Evolutionary conservation across 37 sponge, comb jelly and placozoan species (phyloP), one percentile per base, ranked within the genome.

Genomic region (Lycopodina hypogea): DNA sequence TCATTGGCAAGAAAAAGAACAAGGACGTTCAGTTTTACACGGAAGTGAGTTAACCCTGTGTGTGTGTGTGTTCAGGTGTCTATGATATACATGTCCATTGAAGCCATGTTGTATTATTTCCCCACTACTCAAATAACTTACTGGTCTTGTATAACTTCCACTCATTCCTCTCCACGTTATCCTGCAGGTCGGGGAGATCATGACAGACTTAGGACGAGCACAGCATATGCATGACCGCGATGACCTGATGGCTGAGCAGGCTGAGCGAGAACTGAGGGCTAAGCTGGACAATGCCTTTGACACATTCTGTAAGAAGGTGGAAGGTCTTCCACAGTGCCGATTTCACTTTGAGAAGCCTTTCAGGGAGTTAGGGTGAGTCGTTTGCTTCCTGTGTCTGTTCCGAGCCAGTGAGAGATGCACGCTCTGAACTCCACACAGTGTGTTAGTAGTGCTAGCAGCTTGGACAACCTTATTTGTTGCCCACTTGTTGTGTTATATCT

Each of bases 151-250:
- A n/a, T n/a, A n/a, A n/a, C n/a, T n/a, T n/a, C n/a, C n/a, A 3
- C 61, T 6, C 29, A 7, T 60, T 60, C 28, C 9, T 30, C 21
- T 21, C 29, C 38, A 6, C 38, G n/a, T 68, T 50, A 32, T 72
- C 71, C 57, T 65, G 29, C 42, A 88, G 93, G 93, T 95, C 52
- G 99, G 99, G 23, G 99, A 98, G 80, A 89, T 96, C 9, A 91
- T 96, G 90, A 93, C 99, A n/a, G 96, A 95, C 61, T 58, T 98
- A 70, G 94, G 97, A 22, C 78, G 93, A 23, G 80, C 87, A 32
- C 97, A 95, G 68, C 86, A 92, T 75, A 93, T 98, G 99, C 91
- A 96, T 42, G 99, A 98, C 61, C 87, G 94, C 45, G 99, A 98
- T 71, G 99, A 98, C 84, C 77, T 96, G 52, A 65, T 94, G 68